phyloP scores from a whole-genome alignment of 1,140 invertebrate species.

The Megathymus violae region DNA sequence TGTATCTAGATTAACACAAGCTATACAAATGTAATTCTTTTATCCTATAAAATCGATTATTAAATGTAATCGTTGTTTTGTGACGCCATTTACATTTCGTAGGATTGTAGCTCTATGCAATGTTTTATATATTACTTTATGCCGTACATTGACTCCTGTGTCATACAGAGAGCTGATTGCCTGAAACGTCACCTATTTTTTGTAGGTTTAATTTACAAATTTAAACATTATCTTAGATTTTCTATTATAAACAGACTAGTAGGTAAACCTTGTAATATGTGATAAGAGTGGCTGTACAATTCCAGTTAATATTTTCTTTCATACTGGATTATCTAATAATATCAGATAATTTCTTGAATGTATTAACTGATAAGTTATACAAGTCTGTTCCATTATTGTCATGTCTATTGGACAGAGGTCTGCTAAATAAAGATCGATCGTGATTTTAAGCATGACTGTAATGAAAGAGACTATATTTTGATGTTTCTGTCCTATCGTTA shows the following conservation, averaged over 20 bases:
- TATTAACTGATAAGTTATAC: conserved; percentile 18
- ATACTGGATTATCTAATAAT: conserved; percentile 8
- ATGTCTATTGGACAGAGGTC: background rate
- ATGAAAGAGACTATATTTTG: background rate
- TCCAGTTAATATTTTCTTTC: conserved; percentile 33
- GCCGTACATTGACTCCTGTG: conserved; percentile 64
- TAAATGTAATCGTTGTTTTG: background rate
- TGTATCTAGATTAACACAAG: no score
- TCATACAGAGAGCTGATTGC: conserved; percentile 57
- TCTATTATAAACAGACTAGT: conserved; percentile 76
- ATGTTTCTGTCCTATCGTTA: conserved; percentile 49
- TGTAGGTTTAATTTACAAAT: conserved; percentile 71
- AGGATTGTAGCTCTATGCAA: conserved; percentile 63
- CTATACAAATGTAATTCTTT: no score
- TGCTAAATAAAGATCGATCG: background rate
- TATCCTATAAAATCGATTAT: no score
- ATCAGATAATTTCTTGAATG: conserved; percentile 21
- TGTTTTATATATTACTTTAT: conserved; percentile 49
- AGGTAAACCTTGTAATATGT: conserved; percentile 74
- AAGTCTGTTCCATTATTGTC: background rate
- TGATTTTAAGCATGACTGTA: background rate
- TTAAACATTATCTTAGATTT: conserved; percentile 78
- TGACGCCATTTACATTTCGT: conserved; percentile 51
- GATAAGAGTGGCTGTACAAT: conserved; percentile 81
- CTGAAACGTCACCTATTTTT: conserved; percentile 60